These are phyloP conservation scores for Lithosia quadra DNA, from an alignment of 2,888 invertebrate genomes.

Conservation along the genomic window DNA sequence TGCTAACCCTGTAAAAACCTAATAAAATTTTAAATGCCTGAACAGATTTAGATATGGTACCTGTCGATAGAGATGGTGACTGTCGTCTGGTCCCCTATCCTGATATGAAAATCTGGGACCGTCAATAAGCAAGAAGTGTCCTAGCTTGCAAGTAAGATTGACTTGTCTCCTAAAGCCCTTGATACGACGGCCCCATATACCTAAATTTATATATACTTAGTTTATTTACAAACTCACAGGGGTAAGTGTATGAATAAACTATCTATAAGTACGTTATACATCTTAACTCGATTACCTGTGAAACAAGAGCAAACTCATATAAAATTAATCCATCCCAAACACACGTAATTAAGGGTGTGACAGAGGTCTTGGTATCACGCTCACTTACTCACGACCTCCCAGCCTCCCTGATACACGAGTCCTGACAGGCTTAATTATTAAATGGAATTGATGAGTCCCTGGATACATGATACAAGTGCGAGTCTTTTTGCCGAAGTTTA, in stretches of 20 bases:
- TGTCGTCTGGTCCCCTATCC: too few species aligned
- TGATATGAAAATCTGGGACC: too few species aligned
- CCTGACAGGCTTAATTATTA: conserved; percentile 54
- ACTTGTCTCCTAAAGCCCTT: not conserved
- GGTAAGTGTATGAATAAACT: not conserved
- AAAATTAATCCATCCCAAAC: conserved; percentile 47
- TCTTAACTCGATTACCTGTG: conserved; percentile 25
- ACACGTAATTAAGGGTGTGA: conserved; percentile 48
- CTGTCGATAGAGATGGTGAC: too few species aligned
- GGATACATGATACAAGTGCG: conserved; percentile 35
- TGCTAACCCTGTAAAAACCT: too few species aligned
- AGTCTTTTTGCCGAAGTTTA: conserved; percentile 35
- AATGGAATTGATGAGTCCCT: conserved; percentile 55
- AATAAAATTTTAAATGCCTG: too few species aligned
- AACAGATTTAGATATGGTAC: too few species aligned
- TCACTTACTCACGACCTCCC: conserved; percentile 22
- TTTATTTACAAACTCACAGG: too few species aligned
- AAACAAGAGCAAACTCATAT: conserved; percentile 33
- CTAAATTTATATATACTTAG: too few species aligned
- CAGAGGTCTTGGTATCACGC: conserved; percentile 44
- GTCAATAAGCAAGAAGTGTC: too few species aligned
- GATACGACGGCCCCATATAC: not conserved
- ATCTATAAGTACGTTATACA: not conserved
- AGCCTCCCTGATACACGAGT: conserved; percentile 37
- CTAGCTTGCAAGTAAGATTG: too few species aligned